Conservation (phyloP, 2,113 vertebrate species). For the Charadrius vociferus region DNA sequence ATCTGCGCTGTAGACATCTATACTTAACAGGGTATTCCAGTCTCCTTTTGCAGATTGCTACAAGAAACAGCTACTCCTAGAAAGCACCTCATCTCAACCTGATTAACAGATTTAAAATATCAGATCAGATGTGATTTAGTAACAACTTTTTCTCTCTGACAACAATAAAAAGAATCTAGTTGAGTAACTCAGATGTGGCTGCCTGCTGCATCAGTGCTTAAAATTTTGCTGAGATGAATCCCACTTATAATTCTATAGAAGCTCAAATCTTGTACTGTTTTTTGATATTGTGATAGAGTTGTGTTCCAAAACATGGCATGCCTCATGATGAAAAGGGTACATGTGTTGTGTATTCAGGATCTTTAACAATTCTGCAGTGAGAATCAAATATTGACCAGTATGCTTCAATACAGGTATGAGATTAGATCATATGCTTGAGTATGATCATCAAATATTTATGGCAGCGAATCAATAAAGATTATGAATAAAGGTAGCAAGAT, state of each 20-base stretch:
- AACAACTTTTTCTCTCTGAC: background rate
- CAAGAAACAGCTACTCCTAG: background rate
- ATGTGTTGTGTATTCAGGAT: background rate
- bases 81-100: background rate
- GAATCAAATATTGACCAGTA: background rate
- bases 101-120: background rate
- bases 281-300: background rate
- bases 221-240: background rate
- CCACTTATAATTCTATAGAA: background rate
- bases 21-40: background rate
- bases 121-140: background rate
- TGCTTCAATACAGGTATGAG: background rate
- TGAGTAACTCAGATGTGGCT: background rate
- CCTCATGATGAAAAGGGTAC: background rate
- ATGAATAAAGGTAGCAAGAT: background rate
- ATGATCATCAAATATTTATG: background rate
- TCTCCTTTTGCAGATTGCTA: background rate
- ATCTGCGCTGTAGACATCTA: background rate
- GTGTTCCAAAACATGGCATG: background rate
- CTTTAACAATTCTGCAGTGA: background rate
- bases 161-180: background rate
- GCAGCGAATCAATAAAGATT: background rate
- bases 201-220: background rate
- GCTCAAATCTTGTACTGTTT: background rate
- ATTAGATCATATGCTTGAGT: background rate